Base-by-base conservation (phyloP, 2,113 vertebrate species). In the Neodontobutis hainanensis region DNA sequence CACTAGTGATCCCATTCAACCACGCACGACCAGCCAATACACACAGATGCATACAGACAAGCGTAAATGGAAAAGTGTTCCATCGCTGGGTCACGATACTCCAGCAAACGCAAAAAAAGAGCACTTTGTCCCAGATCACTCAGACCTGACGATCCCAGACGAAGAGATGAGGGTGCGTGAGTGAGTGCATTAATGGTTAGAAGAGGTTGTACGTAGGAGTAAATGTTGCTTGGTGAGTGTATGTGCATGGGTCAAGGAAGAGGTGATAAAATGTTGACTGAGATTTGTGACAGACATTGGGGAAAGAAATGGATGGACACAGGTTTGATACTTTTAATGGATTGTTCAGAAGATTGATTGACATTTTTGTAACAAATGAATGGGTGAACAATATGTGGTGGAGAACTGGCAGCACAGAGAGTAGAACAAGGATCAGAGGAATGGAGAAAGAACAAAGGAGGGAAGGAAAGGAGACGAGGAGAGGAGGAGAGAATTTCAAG, bases 71-170 rank as follows among this genome's bases (percentile, higher is more conserved):
- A 14, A 61, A 6, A 7, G 44, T 46, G 8, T 46, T 2, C 47
- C 27, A 11, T 11, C 52, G 56, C 6, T 5, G 38, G 38, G 38
- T 50, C 27, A 53, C 19, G 61, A 51, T 19, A 65, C 53, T 53
- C 51, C 15, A 42, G 36, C 19, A 53, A 40, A 51, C 57, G 12
- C 42, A 11, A 74, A 55, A 83, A 71, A 77, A 58, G 50, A 80
- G 73, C 69, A 83, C 81, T 75, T 89, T 40, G 85, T 87, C 80
- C 80, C 42, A 73, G 16, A 77, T 86, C 64, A 67, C 73, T 68
- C 70, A 65, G 75, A 77, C 69, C 68, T 77, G 68, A 61, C 58
- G 77, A 66, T 8, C 57, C 65, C 61, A 47, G 66, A 53, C 4
- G 57, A 66, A 42, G 67, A 19, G 36, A 38, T 38, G 36, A 38